Base-by-base conservation (phyloP, 2,888 invertebrate species). In the Dryocosmus kuriphilus region DNA sequence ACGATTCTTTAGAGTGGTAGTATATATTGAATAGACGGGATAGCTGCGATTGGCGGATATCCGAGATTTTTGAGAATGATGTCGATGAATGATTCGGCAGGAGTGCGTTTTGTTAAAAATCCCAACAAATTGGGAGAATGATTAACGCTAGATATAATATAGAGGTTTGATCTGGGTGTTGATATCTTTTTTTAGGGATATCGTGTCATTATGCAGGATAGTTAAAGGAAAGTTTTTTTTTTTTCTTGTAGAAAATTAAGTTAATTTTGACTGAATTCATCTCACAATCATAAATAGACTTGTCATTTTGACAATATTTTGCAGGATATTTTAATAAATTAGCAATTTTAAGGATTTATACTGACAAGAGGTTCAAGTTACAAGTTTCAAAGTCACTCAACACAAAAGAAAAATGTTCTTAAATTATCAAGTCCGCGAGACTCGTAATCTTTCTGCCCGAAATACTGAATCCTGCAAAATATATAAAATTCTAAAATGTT, bases 1-100 rank as follows among this genome's bases (percentile, higher is more conserved):
- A 71, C 51, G 67, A 46, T 71, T 71, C 67, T 71, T 51, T 71
- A 71, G 71, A 71, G 51, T 71, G 71, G 71, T 71, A 71, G 71
- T 51, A 71, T 51, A 71, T 46, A 71, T 71, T 71, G 51, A 71
- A 71, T 71, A 71, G 71, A 71, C 71, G 30, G 71, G 71, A 55
- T 71, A 71, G 71, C 71, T 71, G 71, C 71, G 71, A 71, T 71
- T 71, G 71, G 14, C 6, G 57, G 22, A 24, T 60, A 60, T 60
- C 6, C 14, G 19, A 51, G n/a, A 30, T 30, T 71, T 46, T 71
- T 30, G 30, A 71, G 30, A 71, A 71, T 71, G 30, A 30, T 32
- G 71, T 71, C 71, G 71, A 65, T 65, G 65, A 71, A 14, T 71
- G 30, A 71, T 27, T 71, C 71, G 51, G 41, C 71, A 71, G 51